Conservation (phyloP, 2,797 vertebrate species). For the Ctenosaura bakeri region DNA sequence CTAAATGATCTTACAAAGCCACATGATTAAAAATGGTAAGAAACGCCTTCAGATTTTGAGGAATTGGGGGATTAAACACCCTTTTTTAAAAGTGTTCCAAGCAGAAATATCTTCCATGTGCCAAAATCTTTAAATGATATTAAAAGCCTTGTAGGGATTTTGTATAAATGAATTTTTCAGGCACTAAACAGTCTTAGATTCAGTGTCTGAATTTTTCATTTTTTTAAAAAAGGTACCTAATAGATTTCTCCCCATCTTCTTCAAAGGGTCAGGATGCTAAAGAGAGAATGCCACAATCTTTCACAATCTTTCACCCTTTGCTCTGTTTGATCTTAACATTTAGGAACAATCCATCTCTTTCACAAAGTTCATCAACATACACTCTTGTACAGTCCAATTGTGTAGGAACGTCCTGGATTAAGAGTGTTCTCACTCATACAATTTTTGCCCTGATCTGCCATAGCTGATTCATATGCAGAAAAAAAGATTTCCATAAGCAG, state of each 20-base stretch:
- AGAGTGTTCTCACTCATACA: not conserved
- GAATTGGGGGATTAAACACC: not conserved
- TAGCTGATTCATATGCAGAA: not conserved
- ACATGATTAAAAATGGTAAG: not conserved
- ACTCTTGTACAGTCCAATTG: too few relatives aligned
- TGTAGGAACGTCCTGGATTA: not conserved
- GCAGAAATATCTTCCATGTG: constrained; percentile 1
- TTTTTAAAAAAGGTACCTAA: not conserved
- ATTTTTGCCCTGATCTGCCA: too few relatives aligned
- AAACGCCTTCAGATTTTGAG: not conserved
- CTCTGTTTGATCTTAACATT: not conserved
- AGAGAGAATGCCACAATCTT: not conserved
- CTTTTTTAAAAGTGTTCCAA: not conserved
- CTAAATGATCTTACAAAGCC: not conserved
- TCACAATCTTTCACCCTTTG: not conserved
- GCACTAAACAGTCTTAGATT: not conserved
- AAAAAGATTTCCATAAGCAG: not conserved
- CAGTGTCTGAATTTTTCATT: not conserved
- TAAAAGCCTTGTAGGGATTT: not conserved
- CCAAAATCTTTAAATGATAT: not conserved
- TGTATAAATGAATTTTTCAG: not conserved
- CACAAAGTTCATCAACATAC: not conserved
- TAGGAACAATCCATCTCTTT: not conserved
- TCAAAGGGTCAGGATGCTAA: not conserved
- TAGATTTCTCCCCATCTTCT: not conserved